phyloP scores from a whole-genome alignment of 2,113 vertebrate species.

The Crypturellus undulatus region DNA sequence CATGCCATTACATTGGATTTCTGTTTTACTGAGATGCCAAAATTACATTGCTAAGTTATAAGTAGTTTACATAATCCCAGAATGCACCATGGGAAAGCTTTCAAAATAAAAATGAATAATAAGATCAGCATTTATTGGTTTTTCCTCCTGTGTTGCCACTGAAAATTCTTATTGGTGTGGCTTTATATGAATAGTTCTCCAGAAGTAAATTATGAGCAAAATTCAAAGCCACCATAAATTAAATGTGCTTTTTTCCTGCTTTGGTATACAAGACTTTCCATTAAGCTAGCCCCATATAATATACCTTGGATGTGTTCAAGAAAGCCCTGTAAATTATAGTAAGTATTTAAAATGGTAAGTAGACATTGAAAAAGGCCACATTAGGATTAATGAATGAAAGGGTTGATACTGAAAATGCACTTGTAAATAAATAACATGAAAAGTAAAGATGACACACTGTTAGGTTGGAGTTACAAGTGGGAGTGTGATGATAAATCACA shows the following conservation, averaged over 20 bases:
- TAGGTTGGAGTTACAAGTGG: slow-evolving; percentile 81
- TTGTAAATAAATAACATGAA: slow-evolving; percentile 85
- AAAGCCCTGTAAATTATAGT: slow-evolving; percentile 85
- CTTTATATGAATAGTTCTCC: slow-evolving; percentile 76
- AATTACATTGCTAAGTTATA: slow-evolving; percentile 54
- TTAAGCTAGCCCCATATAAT: slow-evolving; percentile 86
- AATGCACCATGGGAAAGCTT: slow-evolving; percentile 55
- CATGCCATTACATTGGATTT: slow-evolving; percentile 21
- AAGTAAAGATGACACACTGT: slow-evolving; percentile 82
- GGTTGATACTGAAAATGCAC: slow-evolving; percentile 82
- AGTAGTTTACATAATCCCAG: slow-evolving; percentile 70
- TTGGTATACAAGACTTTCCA: slow-evolving; percentile 85
- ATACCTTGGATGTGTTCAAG: slow-evolving; percentile 84
- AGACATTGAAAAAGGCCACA: slow-evolving; percentile 85
- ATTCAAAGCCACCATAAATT: slow-evolving; percentile 83
- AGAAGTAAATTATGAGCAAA: slow-evolving; percentile 84
- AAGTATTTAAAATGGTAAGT: slow-evolving; percentile 88
- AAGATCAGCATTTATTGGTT: slow-evolving; percentile 74
- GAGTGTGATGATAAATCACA: slow-evolving; percentile 74
- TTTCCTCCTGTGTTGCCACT: slow-evolving; percentile 59
- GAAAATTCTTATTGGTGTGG: slow-evolving; percentile 75
- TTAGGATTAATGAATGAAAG: slow-evolving; percentile 88
- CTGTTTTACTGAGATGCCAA: background rate
- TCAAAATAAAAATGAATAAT: slow-evolving; percentile 70
- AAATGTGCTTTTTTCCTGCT: slow-evolving; percentile 76